Evolutionary conservation across 2,113 vertebrate genomes (phyloP).

Genomic region (Etheostoma spectabile): DNA sequence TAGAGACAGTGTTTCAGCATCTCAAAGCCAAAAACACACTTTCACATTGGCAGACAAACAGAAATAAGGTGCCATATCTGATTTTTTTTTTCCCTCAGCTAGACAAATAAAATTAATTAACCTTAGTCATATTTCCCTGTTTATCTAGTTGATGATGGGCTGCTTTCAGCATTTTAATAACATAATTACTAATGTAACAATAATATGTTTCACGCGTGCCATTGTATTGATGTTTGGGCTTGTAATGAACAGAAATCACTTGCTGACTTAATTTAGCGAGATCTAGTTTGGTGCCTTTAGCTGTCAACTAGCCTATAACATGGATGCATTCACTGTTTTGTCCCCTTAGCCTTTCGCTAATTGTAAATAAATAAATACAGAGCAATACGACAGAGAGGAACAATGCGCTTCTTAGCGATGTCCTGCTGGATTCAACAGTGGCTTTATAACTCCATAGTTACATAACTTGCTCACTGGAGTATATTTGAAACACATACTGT

Average conservation of each 20-base stretch:
- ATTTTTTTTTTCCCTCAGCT: neutral
- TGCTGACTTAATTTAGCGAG: neutral
- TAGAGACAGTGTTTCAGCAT: slow-evolving; percentile 12
- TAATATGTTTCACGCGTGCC: slow-evolving; percentile 2
- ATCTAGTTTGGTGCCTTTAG: neutral
- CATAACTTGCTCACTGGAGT: slow-evolving; percentile 19
- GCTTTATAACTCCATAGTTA: slow-evolving; percentile 20
- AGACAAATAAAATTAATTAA: slow-evolving; percentile 32
- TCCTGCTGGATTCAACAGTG: slow-evolving; percentile 4
- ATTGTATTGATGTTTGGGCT: slow-evolving; percentile 6
- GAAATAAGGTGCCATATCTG: slow-evolving; percentile 14
- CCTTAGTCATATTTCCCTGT: slow-evolving; percentile 1
- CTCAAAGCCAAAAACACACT: slow-evolving; percentile 36
- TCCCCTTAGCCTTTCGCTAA: neutral
- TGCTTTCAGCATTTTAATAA: slow-evolving; percentile 31
- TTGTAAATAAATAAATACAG: slow-evolving; percentile 15
- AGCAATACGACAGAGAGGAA: slow-evolving; percentile 2
- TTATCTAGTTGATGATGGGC: neutral
- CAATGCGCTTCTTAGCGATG: neutral
- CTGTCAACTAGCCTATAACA: neutral
- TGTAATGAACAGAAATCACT: slow-evolving; percentile 1
- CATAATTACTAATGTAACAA: neutral
- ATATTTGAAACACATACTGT: slow-evolving; percentile 14
- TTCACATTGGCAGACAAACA: slow-evolving; percentile 34
- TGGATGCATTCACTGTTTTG: neutral